Percentiles rank a stretch among this genome's conserved stretches.
Evolutionary conservation across 1,140 invertebrate species (phyloP).

Genomic region (Caenorhabditis briggsae): DNA sequence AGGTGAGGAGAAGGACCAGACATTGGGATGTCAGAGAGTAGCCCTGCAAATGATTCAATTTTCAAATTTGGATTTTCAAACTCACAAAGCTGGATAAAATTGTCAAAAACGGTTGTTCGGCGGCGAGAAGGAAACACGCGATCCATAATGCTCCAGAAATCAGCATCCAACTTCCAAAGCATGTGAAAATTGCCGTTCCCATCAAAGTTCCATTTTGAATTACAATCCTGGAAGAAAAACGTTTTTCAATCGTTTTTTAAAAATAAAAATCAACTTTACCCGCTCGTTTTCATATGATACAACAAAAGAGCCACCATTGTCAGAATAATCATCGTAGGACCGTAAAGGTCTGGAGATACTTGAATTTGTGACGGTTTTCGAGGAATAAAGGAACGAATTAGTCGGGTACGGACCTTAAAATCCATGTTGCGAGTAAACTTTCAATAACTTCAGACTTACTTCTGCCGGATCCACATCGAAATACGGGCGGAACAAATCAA

Average conservation of each 20-base stretch:
- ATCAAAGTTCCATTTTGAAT: conserved; percentile 62
- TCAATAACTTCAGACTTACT: conserved; percentile 6
- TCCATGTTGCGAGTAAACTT: background rate
- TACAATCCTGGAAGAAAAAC: conserved; percentile 34
- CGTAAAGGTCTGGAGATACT: conserved; percentile 55
- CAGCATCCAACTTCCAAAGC: conserved; percentile 58
- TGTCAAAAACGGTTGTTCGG: conserved; percentile 54
- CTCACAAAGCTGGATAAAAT: conserved; percentile 61
- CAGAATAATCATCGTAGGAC: conserved; percentile 57
- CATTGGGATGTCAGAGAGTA: conserved; percentile 63
- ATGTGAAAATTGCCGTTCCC: conserved; percentile 60
- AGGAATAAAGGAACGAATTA: conserved; percentile 59
- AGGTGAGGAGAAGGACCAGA: conserved; percentile 57
- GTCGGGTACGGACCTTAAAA: conserved; percentile 59
- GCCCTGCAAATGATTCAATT: conserved; percentile 47
- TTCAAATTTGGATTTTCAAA: background rate
- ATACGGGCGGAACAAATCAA: conserved; percentile 60
- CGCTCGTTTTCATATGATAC: conserved; percentile 62
- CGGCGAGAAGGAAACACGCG: conserved; percentile 49
- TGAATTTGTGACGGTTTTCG: conserved; percentile 62
- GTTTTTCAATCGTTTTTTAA: background rate
- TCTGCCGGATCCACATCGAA: conserved; percentile 62
- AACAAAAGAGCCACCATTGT: conserved; percentile 61
- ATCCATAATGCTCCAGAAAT: conserved; percentile 56
- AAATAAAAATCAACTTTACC: conserved; percentile 4